Percentiles rank a stretch among this genome's conserved stretches.
Evolutionary conservation across 2,797 vertebrate species (phyloP).

Genomic region (Craterocephalus amniculus): DNA sequence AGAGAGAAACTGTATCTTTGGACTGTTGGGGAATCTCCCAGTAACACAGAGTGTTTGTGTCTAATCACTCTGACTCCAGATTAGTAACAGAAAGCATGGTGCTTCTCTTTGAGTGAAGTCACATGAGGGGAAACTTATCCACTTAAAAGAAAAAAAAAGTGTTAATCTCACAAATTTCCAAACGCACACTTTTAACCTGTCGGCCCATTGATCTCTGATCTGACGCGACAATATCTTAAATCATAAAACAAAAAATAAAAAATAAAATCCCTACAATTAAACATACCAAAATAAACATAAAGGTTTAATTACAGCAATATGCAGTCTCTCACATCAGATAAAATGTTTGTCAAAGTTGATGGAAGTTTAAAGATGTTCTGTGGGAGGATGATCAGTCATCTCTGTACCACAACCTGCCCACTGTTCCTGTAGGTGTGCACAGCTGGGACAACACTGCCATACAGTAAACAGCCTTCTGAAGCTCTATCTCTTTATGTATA

Average conservation of each 20-base stretch:
- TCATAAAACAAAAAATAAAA: too few species aligned
- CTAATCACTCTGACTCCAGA: conserved; percentile 15
- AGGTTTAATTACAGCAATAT: not conserved
- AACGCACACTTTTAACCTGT: not conserved
- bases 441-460: conserved; percentile 27
- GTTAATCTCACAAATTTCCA: not conserved
- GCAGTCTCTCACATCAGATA: not conserved
- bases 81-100: conserved; percentile 35
- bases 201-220: not conserved
- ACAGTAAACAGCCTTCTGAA: conserved; percentile 21
- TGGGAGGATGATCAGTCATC: conserved; percentile 58
- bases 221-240: not conserved
- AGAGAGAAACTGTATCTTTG: conserved; percentile 36
- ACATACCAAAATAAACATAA: not conserved
- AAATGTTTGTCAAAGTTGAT: conserved; percentile 26
- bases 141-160: not conserved
- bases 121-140: conserved; percentile 28
- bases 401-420: conserved; percentile 55
- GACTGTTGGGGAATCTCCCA: conserved; percentile 67
- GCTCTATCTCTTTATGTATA: not conserved
- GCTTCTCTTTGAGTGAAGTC: conserved; percentile 44
- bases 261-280: not conserved
- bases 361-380: conserved; percentile 46
- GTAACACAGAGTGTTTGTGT: conserved; percentile 7
- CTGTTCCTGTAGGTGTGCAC: conserved; percentile 60